Conservation (phyloP, 2,113 vertebrate genomes). For the Rhineura floridana region DNA sequence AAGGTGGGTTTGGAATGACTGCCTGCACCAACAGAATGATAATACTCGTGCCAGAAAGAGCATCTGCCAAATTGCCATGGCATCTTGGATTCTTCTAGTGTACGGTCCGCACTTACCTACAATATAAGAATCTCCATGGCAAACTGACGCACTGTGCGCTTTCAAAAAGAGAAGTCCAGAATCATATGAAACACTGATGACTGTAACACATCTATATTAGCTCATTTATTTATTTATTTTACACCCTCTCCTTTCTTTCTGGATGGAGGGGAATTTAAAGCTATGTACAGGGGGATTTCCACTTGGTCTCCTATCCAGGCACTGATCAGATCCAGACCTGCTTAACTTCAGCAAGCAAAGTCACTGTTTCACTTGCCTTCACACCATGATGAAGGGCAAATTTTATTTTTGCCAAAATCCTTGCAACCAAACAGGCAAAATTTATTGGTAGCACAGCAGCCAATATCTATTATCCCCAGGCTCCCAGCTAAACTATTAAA, state of each 20-base stretch:
- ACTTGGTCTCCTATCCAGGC: neutral
- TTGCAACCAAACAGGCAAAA: slow-evolving; percentile 64
- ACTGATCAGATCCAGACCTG: neutral
- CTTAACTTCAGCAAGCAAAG: neutral
- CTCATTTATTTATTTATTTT: neutral
- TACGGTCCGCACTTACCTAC: neutral
- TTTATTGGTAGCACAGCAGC: slow-evolving; percentile 69
- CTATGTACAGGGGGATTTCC: too few species aligned
- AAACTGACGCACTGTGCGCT: neutral
- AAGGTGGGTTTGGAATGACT: neutral
- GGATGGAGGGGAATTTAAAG: neutral
- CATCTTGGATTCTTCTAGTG: neutral
- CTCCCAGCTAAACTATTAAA: slow-evolving; percentile 75
- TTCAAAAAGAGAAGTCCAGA: neutral
- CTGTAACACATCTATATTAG: neutral
- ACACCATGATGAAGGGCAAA: slow-evolving; percentile 38
- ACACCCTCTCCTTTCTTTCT: neutral
- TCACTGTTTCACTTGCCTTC: neutral
- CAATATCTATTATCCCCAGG: slow-evolving; percentile 67
- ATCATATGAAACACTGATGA: neutral
- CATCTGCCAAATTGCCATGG: neutral
- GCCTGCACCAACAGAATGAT: neutral
- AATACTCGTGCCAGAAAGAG: neutral
- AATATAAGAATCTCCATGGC: neutral
- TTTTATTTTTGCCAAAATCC: slow-evolving; percentile 72